Evolutionary conservation across 1,140 invertebrate genomes (phyloP).

Genomic region (Chymomyza costata): DNA sequence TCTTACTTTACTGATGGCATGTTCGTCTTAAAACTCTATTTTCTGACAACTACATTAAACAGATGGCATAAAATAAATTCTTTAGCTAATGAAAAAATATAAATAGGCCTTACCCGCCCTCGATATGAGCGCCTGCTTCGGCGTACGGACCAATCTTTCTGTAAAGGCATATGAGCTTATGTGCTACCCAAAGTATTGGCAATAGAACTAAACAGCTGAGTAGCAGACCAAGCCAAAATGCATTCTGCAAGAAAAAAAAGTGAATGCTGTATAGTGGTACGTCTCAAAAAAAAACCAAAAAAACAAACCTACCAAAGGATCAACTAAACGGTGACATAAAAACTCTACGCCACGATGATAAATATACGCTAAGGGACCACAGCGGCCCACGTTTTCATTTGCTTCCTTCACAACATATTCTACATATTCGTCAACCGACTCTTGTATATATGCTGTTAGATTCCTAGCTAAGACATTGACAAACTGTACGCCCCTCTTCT

Average conservation of each 20-base stretch:
- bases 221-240: slow-evolving; percentile 90
- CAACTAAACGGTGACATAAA: slow-evolving; percentile 84
- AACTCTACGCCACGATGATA: slow-evolving; percentile 85
- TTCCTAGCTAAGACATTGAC: slow-evolving; percentile 78
- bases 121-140: slow-evolving; percentile 82
- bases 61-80: not conserved
- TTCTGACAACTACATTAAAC: too few species aligned
- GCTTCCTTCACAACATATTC: slow-evolving; percentile 78
- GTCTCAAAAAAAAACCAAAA: slow-evolving; percentile 10
- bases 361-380: slow-evolving; percentile 85
- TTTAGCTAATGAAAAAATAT: not conserved
- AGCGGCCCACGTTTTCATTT: slow-evolving; percentile 81
- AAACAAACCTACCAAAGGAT: slow-evolving; percentile 86
- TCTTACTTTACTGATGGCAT: not conserved
- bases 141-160: slow-evolving; percentile 88
- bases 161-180: slow-evolving; percentile 87
- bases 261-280: slow-evolving; percentile 14
- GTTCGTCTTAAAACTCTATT: too few species aligned
- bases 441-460: slow-evolving; percentile 64
- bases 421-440: slow-evolving; percentile 81
- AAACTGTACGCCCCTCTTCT: slow-evolving; percentile 80
- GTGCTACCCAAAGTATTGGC: slow-evolving; percentile 86
- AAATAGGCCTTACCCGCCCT: slow-evolving; percentile 75
- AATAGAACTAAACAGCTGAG: slow-evolving; percentile 88
- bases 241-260: slow-evolving; percentile 83